Percentiles rank a stretch among this genome's conserved stretches.
phyloP scores from a whole-genome alignment of 2,797 vertebrate genomes.

The Sparidentex hasta region DNA sequence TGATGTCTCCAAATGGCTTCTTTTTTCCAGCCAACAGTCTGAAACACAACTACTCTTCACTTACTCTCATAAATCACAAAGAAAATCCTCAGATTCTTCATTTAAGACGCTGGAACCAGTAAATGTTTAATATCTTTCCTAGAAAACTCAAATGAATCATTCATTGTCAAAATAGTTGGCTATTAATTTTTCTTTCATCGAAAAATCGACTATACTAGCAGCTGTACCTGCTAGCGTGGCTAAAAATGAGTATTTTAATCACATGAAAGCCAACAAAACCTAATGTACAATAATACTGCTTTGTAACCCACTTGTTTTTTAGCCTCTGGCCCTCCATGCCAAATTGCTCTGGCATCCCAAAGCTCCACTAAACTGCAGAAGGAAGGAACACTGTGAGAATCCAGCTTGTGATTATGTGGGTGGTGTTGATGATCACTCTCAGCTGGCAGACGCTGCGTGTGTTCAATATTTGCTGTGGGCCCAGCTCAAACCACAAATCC shows the following conservation, averaged over 20 bases:
- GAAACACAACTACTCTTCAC: too few relatives aligned
- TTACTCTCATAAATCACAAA: too few relatives aligned
- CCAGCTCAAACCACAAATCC: slow-evolving; percentile 60
- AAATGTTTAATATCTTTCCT: too few relatives aligned
- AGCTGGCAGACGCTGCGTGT: slow-evolving; percentile 58
- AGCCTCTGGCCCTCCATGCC: slow-evolving; percentile 36
- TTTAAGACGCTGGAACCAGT: too few relatives aligned
- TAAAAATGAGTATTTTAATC: slow-evolving; percentile 38
- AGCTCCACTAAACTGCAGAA: slow-evolving; percentile 43
- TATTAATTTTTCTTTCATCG: too few relatives aligned
- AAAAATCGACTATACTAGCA: too few relatives aligned
- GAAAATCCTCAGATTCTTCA: too few relatives aligned
- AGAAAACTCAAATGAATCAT: too few relatives aligned
- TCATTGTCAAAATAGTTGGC: not conserved
- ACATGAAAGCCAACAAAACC: slow-evolving; percentile 40
- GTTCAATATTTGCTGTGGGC: slow-evolving; percentile 65
- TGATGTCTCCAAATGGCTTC: too few relatives aligned
- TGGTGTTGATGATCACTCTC: slow-evolving; percentile 70
- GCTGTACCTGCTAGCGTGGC: not conserved
- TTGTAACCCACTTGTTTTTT: slow-evolving; percentile 30
- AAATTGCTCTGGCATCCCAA: slow-evolving; percentile 55
- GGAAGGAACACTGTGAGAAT: slow-evolving; percentile 41
- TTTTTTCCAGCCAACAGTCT: too few relatives aligned
- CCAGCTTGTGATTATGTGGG: slow-evolving; percentile 60
- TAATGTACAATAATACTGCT: slow-evolving; percentile 24